These are phyloP conservation scores for Himalopsyche tibetana DNA, from an alignment of 2,888 invertebrate species.

Conservation along the genomic window DNA sequence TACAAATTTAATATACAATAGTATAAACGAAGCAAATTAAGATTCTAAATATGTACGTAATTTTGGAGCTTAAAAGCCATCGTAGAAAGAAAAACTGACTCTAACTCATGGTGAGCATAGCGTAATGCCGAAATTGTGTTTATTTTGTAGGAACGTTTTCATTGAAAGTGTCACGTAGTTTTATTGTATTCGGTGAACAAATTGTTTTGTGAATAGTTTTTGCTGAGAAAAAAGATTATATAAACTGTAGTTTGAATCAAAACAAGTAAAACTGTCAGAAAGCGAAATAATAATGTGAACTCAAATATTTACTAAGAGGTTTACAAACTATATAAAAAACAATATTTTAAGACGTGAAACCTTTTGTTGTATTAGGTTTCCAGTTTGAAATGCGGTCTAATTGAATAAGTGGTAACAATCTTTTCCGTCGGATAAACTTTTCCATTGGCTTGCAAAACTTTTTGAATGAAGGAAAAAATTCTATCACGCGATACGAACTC, in stretches of 20 bases:
- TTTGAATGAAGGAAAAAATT: background rate
- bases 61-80: too few species aligned
- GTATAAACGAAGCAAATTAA: too few species aligned
- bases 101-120: background rate
- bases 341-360: background rate
- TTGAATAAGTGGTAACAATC: slow-evolving; percentile 20
- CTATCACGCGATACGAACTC: slow-evolving; percentile 12
- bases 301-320: background rate
- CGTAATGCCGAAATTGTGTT: background rate
- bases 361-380: slow-evolving; percentile 3
- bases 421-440: background rate
- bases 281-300: background rate
- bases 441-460: slow-evolving; percentile 4
- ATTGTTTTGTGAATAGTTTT: background rate
- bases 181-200: background rate
- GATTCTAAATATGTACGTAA: too few species aligned
- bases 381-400: background rate
- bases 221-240: background rate
- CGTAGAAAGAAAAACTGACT: too few species aligned
- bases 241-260: background rate
- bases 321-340: background rate
- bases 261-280: background rate
- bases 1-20: too few species aligned
- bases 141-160: background rate
- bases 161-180: background rate